phyloP scores from a whole-genome alignment of 1,140 invertebrate species.

The Lepidurus arcticus region DNA sequence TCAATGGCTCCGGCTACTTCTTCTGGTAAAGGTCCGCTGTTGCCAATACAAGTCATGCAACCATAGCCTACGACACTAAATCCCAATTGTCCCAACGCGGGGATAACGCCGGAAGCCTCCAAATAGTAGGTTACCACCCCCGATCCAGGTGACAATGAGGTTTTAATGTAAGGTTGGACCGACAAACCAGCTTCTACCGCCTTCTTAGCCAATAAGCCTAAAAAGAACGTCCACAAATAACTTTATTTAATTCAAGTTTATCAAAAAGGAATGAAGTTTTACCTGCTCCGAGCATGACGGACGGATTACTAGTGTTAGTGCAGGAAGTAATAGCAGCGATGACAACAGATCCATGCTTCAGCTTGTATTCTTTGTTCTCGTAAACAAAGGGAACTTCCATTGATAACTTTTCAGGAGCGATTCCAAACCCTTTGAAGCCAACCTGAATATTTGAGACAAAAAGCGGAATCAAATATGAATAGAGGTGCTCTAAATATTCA shows the following conservation, averaged over 20 bases:
- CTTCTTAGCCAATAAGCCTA: constrained; percentile 80
- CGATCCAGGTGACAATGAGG: constrained; percentile 90
- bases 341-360: constrained; percentile 88
- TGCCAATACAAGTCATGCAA: constrained; percentile 99
- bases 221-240: background rate
- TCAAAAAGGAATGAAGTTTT: constrained; percentile 37
- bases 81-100: constrained; percentile 77
- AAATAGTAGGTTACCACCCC: constrained; percentile 97
- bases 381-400: constrained; percentile 67
- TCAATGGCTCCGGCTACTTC: constrained; percentile 88
- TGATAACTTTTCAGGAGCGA: constrained; percentile 60
- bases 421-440: constrained; percentile 91
- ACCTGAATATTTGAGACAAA: constrained; percentile 52
- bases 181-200: constrained; percentile 83
- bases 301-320: constrained; percentile 97
- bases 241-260: background rate
- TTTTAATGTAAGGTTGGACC: constrained; percentile 92
- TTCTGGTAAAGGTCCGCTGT: constrained; percentile 89
- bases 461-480: no score
- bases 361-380: constrained; percentile 72
- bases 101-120: constrained; percentile 76
- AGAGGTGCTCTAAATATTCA: background rate
- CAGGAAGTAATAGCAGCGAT: constrained; percentile 97
- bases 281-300: constrained; percentile 92
- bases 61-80: constrained; percentile 86